Percentiles rank a stretch among this genome's conserved stretches.
Conservation (phyloP, 2,888 invertebrate genomes). For the Cerceris rybyensis region DNA sequence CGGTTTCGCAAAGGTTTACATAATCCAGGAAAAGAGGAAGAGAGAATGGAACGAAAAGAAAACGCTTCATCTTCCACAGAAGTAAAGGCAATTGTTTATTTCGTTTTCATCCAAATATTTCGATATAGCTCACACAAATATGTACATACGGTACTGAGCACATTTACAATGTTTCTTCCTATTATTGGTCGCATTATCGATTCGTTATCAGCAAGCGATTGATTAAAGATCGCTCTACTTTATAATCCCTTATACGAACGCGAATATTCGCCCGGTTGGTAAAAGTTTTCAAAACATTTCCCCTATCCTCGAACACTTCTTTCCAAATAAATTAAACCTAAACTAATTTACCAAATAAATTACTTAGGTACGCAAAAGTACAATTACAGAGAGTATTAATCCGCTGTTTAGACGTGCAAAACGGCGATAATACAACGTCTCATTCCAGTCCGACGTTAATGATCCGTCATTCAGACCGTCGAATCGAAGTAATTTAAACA, state of each 20-base stretch:
- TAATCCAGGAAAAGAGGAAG: too few relatives aligned
- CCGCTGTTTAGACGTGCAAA: constrained; percentile 69
- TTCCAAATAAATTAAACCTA: constrained; percentile 66
- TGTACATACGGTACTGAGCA: constrained; percentile 76
- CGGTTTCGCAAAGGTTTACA: too few relatives aligned
- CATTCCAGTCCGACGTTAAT: constrained; percentile 51
- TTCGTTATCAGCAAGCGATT: constrained; percentile 59
- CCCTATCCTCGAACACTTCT: constrained; percentile 12
- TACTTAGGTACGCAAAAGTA: constrained; percentile 71
- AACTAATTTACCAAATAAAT: constrained; percentile 76
- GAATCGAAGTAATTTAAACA: constrained; percentile 47
- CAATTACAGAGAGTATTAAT: constrained; percentile 65
- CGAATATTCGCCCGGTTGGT: constrained; percentile 32
- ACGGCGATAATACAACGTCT: constrained; percentile 71
- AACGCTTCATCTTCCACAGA: constrained; percentile 8
- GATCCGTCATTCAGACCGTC: constrained; percentile 12
- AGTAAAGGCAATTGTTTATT: constrained; percentile 78
- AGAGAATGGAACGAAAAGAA: too few relatives aligned
- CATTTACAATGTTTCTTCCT: constrained; percentile 74
- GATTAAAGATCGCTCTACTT: constrained; percentile 34
- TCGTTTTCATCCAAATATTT: constrained; percentile 72
- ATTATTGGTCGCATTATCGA: constrained; percentile 54
- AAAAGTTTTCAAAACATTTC: not conserved
- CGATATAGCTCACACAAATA: constrained; percentile 78
- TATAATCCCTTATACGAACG: constrained; percentile 35